Conservation (phyloP, 2,113 vertebrate species). For the Triplophysa dalaica region DNA sequence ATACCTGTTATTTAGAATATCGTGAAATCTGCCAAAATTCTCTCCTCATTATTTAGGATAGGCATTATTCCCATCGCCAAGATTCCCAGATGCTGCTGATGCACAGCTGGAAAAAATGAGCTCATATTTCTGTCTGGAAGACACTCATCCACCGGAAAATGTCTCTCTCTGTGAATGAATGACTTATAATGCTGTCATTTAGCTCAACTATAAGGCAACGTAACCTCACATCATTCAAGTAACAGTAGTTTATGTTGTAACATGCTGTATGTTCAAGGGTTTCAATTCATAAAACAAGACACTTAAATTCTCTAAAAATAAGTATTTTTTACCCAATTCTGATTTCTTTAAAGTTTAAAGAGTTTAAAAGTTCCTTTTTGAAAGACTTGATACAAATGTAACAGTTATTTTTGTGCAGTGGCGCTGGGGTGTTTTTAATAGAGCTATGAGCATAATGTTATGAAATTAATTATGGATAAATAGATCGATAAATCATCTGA, state of each 20-base stretch:
- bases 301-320: too few relatives aligned
- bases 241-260: background rate
- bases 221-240: background rate
- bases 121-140: slow-evolving; percentile 37
- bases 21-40: slow-evolving; percentile 45
- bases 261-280: background rate
- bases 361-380: too few relatives aligned
- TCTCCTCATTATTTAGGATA: slow-evolving; percentile 54
- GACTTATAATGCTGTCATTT: slow-evolving; percentile 16
- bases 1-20: slow-evolving; percentile 47
- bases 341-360: too few relatives aligned
- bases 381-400: too few relatives aligned
- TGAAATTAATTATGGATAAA: too few relatives aligned
- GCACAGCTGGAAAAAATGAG: slow-evolving; percentile 47
- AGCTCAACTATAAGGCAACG: background rate
- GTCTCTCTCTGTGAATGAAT: slow-evolving; percentile 23
- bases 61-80: slow-evolving; percentile 19
- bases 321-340: too few relatives aligned
- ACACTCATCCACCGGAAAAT: slow-evolving; percentile 18
- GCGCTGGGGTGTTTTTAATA: background rate
- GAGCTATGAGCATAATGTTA: background rate
- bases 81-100: slow-evolving; percentile 55
- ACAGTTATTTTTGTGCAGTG: background rate
- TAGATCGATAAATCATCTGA: slow-evolving; percentile 3
- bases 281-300: too few relatives aligned